Base-by-base conservation (phyloP, 2,797 vertebrate species). In the Darevskia mixta region DNA sequence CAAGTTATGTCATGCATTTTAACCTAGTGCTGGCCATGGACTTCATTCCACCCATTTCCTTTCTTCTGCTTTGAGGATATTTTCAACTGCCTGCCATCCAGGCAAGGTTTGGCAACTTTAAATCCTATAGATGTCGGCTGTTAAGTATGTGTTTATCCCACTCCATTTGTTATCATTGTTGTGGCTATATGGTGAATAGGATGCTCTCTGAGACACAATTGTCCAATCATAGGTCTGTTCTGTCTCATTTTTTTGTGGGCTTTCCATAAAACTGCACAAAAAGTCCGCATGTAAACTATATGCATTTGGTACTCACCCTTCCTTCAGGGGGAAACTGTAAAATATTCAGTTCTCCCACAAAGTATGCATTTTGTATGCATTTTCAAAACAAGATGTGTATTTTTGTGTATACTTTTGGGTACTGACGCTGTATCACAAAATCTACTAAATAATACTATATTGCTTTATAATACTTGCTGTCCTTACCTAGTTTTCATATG, bases 1-100 rank as follows among this genome's bases (percentile, higher is more conserved):
- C 49, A 91, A 95, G 85, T 91, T 94, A 93, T 90, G 61, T 89
- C 89, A 94, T 86, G 9, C 58, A 82, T n/a, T 85, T n/a, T 89
- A 92, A 93, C 82, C 93, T 91, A 88, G 49, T 25, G 11, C 67
- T 94, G 75, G 71, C 78, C 85, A 49, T 89, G 89, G 93, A 86
- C 92, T 95, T 85, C 69, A 9, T 85, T 81, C 76, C 55, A 66
- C 6, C 67, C 43, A 85, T 73, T 76, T 89, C 78, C 78, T 85
- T 89, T 77, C 78, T 75, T 75, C 78, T 86, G 38, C 78, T 86
- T 55, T 55, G 17, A 41, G 5, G 23, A 41, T 88, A 35, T 79
- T 82, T 85, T 73, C 13, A 55, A 6, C 27, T 58, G 79, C 61
- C 61, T 69, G 27, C 45, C 20, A 58, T 61, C 43, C 75, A 88